Conservation (phyloP, 2,113 vertebrate species). For the Strigops habroptila region DNA sequence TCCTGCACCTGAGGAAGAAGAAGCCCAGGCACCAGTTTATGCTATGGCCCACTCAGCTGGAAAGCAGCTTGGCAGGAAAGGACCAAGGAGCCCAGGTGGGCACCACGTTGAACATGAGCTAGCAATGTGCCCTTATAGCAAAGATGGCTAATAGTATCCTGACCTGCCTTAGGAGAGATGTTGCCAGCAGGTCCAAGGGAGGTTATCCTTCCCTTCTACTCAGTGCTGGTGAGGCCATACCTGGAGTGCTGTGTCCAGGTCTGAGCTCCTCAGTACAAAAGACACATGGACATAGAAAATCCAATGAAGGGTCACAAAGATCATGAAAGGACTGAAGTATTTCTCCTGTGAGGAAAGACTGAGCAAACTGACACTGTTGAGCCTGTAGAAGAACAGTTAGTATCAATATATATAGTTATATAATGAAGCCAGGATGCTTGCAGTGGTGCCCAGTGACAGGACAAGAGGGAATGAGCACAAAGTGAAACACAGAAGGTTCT, state of each 20-base stretch:
- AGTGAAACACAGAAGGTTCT: not conserved
- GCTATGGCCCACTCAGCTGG: not conserved
- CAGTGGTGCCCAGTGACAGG: not conserved
- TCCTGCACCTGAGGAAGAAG: not conserved
- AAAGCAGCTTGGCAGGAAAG: not conserved
- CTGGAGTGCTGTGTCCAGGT: not conserved
- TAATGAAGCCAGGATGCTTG: not conserved
- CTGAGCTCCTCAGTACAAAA: not conserved
- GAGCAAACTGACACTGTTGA: not conserved
- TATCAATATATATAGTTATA: not conserved
- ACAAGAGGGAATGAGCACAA: not conserved
- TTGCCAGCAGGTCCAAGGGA: not conserved
- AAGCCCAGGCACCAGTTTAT: not conserved
- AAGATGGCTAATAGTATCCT: not conserved
- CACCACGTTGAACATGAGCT: not conserved
- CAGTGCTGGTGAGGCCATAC: not conserved
- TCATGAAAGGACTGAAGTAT: not conserved
- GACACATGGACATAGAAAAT: rapidly evolving
- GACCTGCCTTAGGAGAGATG: not conserved
- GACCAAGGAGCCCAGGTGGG: no score
- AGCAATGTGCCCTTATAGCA: not conserved
- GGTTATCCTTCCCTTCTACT: not conserved
- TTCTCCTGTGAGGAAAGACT: not conserved
- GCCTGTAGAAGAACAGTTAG: not conserved
- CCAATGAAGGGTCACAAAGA: not conserved